These are phyloP conservation scores for Sarcophaga subvicina DNA, from an alignment of 2,888 invertebrate species.

Conservation along the genomic window DNA sequence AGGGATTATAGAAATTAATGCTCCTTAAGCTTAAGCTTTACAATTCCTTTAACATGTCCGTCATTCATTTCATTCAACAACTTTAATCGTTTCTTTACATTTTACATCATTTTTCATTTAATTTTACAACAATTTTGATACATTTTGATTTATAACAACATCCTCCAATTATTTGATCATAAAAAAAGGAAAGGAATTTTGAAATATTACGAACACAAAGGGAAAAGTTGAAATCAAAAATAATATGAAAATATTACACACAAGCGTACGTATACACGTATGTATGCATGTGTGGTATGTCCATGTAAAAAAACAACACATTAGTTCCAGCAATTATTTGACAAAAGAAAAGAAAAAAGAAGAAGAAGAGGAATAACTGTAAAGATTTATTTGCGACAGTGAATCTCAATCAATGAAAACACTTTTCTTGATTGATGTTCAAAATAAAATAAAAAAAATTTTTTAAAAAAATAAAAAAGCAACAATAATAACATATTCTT, in stretches of 20 bases:
- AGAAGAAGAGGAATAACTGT: slow-evolving; percentile 17
- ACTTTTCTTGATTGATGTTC: slow-evolving; percentile 62
- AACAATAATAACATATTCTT: neutral
- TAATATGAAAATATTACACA: too few species aligned
- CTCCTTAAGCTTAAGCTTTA: too few species aligned
- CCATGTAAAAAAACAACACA: slow-evolving; percentile 14
- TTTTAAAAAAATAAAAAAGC: neutral
- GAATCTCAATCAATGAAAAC: slow-evolving; percentile 54
- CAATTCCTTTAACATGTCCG: too few species aligned
- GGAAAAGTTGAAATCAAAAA: too few species aligned
- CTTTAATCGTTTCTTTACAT: too few species aligned
- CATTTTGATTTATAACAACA: neutral
- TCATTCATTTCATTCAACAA: too few species aligned
- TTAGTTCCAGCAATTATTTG: slow-evolving; percentile 36
- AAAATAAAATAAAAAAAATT: slow-evolving; percentile 12
- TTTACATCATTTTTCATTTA: slow-evolving; percentile 20
- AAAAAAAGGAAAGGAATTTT: too few species aligned
- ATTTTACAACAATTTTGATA: slow-evolving; percentile 9
- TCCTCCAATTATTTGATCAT: too few species aligned
- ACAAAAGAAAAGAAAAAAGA: slow-evolving; percentile 25
- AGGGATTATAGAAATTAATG: too few species aligned
- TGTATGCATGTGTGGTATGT: too few species aligned
- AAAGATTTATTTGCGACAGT: slow-evolving; percentile 62
- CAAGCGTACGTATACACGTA: too few species aligned
- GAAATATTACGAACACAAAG: too few species aligned